Evolutionary conservation across 1,140 invertebrate species (phyloP).

Genomic region (Hypothenemus hampei): DNA sequence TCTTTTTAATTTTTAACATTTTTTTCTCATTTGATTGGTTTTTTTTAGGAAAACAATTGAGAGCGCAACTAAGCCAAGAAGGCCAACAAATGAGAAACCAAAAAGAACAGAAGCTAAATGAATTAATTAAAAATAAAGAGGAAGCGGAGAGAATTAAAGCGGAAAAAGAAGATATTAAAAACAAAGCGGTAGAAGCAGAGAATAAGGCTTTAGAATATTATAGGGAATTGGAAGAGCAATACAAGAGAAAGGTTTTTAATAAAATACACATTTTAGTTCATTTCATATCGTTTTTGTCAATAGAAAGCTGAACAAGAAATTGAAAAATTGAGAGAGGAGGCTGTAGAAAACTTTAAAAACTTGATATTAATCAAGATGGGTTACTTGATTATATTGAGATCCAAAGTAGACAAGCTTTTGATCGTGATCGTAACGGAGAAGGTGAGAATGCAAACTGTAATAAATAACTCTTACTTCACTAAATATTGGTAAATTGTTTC

Average conservation of each 20-base stretch:
- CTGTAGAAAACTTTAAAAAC: slow-evolving; percentile 64
- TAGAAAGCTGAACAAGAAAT: slow-evolving; percentile 57
- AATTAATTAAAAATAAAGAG: slow-evolving; percentile 63
- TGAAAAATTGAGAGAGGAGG: slow-evolving; percentile 56
- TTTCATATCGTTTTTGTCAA: background rate
- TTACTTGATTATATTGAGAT: slow-evolving; percentile 74
- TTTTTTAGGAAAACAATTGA: slow-evolving; percentile 54
- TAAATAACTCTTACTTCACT: background rate
- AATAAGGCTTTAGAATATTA: slow-evolving; percentile 72
- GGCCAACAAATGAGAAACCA: slow-evolving; percentile 59
- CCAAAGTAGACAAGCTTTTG: slow-evolving; percentile 71
- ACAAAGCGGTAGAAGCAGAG: slow-evolving; percentile 67
- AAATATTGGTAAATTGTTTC: background rate
- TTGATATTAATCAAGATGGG: slow-evolving; percentile 75
- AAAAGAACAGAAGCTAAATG: slow-evolving; percentile 59
- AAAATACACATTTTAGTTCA: background rate
- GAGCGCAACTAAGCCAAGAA: slow-evolving; percentile 68
- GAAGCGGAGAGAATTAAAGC: slow-evolving; percentile 66
- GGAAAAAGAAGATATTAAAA: slow-evolving; percentile 71
- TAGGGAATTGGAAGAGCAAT: slow-evolving; percentile 61
- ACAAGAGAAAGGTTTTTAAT: slow-evolving; percentile 44
- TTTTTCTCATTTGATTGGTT: background rate
- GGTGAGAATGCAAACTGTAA: slow-evolving; percentile 30
- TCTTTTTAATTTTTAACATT: background rate
- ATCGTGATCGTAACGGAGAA: slow-evolving; percentile 81